Evolutionary conservation across 2,888 invertebrate genomes (phyloP).

Genomic region (Apantesis nais): DNA sequence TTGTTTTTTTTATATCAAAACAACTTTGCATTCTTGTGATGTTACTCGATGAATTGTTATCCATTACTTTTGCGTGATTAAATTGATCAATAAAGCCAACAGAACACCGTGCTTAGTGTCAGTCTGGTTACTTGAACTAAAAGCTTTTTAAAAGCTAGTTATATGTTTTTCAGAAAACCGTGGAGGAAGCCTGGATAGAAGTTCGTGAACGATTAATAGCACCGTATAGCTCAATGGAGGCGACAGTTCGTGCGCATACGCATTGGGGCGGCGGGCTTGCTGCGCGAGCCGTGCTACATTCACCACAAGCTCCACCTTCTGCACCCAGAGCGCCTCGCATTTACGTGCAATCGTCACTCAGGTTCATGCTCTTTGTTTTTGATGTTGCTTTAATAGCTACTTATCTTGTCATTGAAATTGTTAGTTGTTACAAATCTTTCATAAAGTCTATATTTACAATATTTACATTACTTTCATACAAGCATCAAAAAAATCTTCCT

Average conservation of each 20-base stretch:
- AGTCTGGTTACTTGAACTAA: neutral
- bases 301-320: constrained; percentile 93
- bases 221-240: constrained; percentile 90
- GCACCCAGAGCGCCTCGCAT: constrained; percentile 90
- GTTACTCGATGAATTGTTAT: too few species aligned
- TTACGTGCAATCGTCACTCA: constrained; percentile 84
- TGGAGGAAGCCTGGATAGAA: constrained; percentile 81
- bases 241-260: constrained; percentile 92
- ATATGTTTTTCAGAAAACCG: constrained; percentile 69
- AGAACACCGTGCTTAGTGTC: too few species aligned
- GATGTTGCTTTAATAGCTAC: neutral
- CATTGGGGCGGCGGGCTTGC: constrained; percentile 92
- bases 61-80: neutral
- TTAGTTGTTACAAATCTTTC: neutral
- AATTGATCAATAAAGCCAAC: too few species aligned
- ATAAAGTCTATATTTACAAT: too few species aligned
- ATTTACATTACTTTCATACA: too few species aligned
- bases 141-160: too few species aligned
- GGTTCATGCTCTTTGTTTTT: constrained; percentile 34
- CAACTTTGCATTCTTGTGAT: neutral
- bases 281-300: constrained; percentile 87
- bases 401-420: neutral
- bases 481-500: too few species aligned
- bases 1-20: neutral
- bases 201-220: constrained; percentile 62